Evolutionary conservation across 1,140 invertebrate species (phyloP), one percentile per base, ranked within the genome.

Genomic region (Bombus balteatus): DNA sequence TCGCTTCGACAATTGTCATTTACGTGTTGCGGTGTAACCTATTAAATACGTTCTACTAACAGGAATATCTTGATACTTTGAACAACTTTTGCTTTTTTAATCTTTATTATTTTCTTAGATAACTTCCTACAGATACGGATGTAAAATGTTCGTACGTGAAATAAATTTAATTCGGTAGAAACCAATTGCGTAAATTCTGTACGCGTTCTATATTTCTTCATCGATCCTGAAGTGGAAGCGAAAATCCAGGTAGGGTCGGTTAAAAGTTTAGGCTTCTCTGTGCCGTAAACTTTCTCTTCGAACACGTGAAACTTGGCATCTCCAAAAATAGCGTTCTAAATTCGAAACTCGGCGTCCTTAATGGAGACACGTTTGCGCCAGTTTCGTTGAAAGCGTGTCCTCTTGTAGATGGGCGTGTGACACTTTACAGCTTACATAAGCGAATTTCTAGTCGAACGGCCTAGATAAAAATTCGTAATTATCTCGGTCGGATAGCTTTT

Each of bases 401-500:
- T 65, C 37, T 2, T 12, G 59, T n/a, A 8, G 65, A 66, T n/a
- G 22, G 5, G n/a, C 12, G 12, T 5, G 39, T 25, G 62, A 32
- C 53, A n/a, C 74, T 59, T 59, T 39, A 4, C 47, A 4, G 22
- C 25, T 65, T n/a, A 43, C n/a, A 13, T 8, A 15, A n/a, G 32
- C 32, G 39, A n/a, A 81, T 73, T 73, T 76, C 65, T n/a, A 13
- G 18, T 41, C 43, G 34, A 32, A 10, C 8, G 62, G 9, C 57
- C 22, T n/a, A 25, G 78, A 85, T 81, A 74, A 85, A 74, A 85
- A 72, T 89, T 43, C 65, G 1, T 12, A 65, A 89, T 89, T 81
- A 89, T 90, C 76, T 76, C 39, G 37, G 32, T 8, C 85, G 53
- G 81, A 72, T 62, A 73, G 87, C 41, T 79, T 89, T 90, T 87